Evolutionary conservation across 2,113 vertebrate genomes (phyloP).

Genomic region (Pachyramphus minor): DNA sequence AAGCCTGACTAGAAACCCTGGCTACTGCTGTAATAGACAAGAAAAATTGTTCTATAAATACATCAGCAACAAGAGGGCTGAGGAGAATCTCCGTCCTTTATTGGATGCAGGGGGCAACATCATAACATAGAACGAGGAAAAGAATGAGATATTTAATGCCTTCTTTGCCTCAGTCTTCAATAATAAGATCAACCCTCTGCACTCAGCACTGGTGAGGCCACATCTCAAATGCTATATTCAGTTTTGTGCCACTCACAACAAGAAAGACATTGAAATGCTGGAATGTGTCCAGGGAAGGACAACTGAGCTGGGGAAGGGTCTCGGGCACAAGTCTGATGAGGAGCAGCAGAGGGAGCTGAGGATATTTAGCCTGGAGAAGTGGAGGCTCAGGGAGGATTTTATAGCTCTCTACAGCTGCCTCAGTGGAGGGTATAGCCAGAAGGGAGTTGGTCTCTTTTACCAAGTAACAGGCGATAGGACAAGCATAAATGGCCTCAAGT

Average conservation of each 20-base stretch:
- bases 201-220: accelerated
- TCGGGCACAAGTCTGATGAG: accelerated
- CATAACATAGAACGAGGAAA: background rate
- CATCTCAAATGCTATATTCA: background rate
- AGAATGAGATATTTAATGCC: background rate
- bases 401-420: background rate
- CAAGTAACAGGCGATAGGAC: background rate
- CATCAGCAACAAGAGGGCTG: background rate
- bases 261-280: background rate
- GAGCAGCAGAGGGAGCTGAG: background rate
- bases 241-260: background rate
- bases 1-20: background rate
- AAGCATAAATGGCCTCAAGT: background rate
- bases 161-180: background rate
- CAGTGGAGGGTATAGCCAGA: background rate
- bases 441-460: background rate
- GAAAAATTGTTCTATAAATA: background rate
- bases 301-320: background rate
- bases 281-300: background rate
- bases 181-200: background rate
- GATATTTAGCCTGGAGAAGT: background rate
- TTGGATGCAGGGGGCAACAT: background rate
- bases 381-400: background rate
- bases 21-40: background rate
- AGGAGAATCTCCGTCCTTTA: background rate